phyloP scores from a whole-genome alignment of 1,140 invertebrate genomes.

The Diorhabda carinulata region DNA sequence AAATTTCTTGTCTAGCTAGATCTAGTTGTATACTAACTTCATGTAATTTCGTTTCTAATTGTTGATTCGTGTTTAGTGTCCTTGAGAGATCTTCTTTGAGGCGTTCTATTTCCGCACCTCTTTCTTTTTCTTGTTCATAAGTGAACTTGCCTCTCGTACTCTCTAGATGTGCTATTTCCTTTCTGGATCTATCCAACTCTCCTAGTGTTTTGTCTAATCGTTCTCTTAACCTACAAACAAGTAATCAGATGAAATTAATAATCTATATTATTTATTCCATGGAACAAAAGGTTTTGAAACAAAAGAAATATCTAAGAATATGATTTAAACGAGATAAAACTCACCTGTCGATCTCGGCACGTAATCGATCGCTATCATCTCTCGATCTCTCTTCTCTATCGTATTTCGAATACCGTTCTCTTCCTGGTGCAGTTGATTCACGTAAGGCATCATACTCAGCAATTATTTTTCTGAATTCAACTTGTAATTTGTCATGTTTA shows the following conservation, averaged over 20 bases:
- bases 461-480: slow-evolving; percentile 77
- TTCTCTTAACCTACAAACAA: slow-evolving; percentile 57
- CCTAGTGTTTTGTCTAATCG: slow-evolving; percentile 74
- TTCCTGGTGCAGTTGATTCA: slow-evolving; percentile 53
- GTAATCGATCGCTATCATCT: slow-evolving; percentile 74
- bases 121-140: slow-evolving; percentile 81
- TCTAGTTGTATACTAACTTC: slow-evolving; percentile 77
- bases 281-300: too few species aligned
- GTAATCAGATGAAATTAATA: background rate
- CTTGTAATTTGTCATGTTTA: slow-evolving; percentile 79
- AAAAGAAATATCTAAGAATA: too few species aligned
- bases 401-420: slow-evolving; percentile 74
- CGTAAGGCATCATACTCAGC: slow-evolving; percentile 69
- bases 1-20: slow-evolving; percentile 70
- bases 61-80: slow-evolving; percentile 59
- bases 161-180: slow-evolving; percentile 72
- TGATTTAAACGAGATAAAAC: background rate
- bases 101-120: slow-evolving; percentile 57
- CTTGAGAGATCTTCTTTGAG: slow-evolving; percentile 72
- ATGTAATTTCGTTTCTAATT: slow-evolving; percentile 73
- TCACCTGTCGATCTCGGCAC: slow-evolving; percentile 73
- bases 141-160: slow-evolving; percentile 80
- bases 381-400: slow-evolving; percentile 69
- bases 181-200: slow-evolving; percentile 70
- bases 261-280: background rate